These are phyloP conservation scores for Lycaena phlaeas DNA, from an alignment of 2,888 invertebrate genomes.

Conservation along the genomic window DNA sequence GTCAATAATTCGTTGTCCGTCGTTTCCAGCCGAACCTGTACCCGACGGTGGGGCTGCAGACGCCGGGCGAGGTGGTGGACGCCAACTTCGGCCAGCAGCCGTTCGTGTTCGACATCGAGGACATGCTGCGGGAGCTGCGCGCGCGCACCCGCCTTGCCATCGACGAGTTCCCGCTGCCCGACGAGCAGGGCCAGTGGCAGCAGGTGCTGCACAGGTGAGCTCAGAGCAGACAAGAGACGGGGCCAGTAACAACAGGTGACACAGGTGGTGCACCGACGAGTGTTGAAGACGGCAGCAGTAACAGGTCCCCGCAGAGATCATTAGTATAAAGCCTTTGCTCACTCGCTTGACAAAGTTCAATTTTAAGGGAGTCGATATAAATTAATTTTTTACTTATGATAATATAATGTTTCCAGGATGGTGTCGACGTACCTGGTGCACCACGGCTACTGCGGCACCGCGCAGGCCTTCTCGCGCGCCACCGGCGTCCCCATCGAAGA, in stretches of 20 bases:
- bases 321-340: too few species aligned
- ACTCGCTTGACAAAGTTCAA: too few species aligned
- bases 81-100: slow-evolving; percentile 99
- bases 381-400: neutral
- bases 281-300: too few species aligned
- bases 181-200: slow-evolving; percentile 93
- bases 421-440: slow-evolving; percentile 98
- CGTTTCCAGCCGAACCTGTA: slow-evolving; percentile 89
- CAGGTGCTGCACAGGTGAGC: slow-evolving; percentile 89
- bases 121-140: slow-evolving; percentile 94
- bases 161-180: slow-evolving; percentile 88
- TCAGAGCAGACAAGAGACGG: too few species aligned
- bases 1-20: too few species aligned
- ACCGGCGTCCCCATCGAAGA: slow-evolving; percentile 93
- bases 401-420: slow-evolving; percentile 79
- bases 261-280: too few species aligned
- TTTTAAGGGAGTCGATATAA: too few species aligned
- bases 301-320: too few species aligned
- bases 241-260: too few species aligned
- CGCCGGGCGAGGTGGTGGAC: slow-evolving; percentile 97
- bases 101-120: slow-evolving; percentile 97
- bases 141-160: slow-evolving; percentile 87
- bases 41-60: slow-evolving; percentile 98
- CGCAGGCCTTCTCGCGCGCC: slow-evolving; percentile 93
- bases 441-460: slow-evolving; percentile 97